A percentile compares a stretch with the other conserved stretches of the same genome.
Conservation (phyloP, 2,888 invertebrate genomes). For the Oxytorus armatus region DNA sequence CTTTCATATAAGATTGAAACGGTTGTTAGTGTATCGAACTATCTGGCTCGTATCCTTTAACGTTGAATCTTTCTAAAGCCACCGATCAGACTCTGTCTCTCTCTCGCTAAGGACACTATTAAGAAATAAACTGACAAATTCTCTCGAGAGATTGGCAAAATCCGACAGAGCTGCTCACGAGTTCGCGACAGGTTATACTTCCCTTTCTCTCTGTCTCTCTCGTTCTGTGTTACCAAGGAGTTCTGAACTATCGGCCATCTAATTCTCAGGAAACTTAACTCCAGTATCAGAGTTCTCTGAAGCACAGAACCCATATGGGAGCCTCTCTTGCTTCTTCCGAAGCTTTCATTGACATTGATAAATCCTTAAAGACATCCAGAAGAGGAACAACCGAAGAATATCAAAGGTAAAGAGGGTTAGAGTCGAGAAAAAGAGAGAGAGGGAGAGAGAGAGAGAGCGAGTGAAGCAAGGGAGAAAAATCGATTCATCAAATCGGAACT, state of each 20-base stretch:
- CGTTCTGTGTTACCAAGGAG: neutral
- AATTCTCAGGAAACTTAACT: slow-evolving; percentile 32
- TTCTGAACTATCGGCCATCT: slow-evolving; percentile 28
- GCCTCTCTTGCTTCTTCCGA: slow-evolving; percentile 1
- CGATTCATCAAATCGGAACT: slow-evolving; percentile 56
- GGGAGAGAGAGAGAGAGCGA: slow-evolving; percentile 6
- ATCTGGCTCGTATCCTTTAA: no score
- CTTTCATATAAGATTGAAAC: no score
- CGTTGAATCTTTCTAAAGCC: no score
- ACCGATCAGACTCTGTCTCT: neutral
- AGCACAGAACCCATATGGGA: no score
- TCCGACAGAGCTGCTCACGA: slow-evolving; percentile 9
- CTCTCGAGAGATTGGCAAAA: slow-evolving; percentile 29
- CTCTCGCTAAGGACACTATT: slow-evolving; percentile 24
- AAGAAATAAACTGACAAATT: slow-evolving; percentile 29
- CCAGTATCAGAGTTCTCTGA: neutral
- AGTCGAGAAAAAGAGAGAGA: neutral
- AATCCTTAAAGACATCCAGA: slow-evolving; percentile 36
- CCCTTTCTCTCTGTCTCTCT: neutral
- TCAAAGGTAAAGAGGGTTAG: neutral
- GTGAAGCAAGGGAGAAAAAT: slow-evolving; percentile 10
- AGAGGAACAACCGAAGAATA: slow-evolving; percentile 15
- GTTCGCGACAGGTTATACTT: slow-evolving; percentile 3
- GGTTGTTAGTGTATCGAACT: no score
- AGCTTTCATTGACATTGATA: slow-evolving; percentile 42